Evolutionary conservation across 2,113 vertebrate species (phyloP), one percentile per base, ranked within the genome.

Genomic region (Gobiocypris rarus): DNA sequence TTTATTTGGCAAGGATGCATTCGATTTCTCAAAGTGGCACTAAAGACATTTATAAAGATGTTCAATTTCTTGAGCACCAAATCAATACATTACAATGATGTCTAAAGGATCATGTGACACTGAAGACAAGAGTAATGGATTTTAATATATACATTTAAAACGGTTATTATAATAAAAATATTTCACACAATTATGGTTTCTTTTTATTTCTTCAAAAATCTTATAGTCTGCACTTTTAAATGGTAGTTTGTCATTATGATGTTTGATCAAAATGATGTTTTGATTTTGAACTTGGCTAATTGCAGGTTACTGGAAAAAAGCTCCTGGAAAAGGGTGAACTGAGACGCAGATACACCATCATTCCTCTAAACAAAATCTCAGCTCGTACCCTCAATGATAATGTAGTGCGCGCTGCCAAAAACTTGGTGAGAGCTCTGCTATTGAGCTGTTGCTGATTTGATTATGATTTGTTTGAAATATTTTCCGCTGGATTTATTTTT

Each of bases 331-430:
- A 93, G 38, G 98, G 97, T 22, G 95, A 96, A 84, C 93, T 99
- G 70, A 97, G 95, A 83, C 93, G 93, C 17, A 93, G 97, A 50
- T 97, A 96, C 80, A 99, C 98, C 70, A 96, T 99, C 89, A 98
- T 99, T 88, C 98, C 97, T 58, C 93, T 98, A 15, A 99, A 96
- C 93, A 99, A 96, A 91, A 98, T 99, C 91, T 95, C 96, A 85
- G 92, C 96, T n/a, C 95, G 86, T 7, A 95, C 95, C 58, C 84
- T 97, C 76, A 91, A 88, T 79, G 89, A 91, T 85, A 88, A 88
- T 69, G 94, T 84, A 1, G 86, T 99, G 58, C 93, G 86, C 5
- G 24, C 93, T 0, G 97, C 97, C 75, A 95, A 97, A 90, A 92
- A 24, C 38, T 91, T 98, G 95, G 98, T 99, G 94, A 94, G 9